Evolutionary conservation across 2,888 invertebrate species (phyloP).

Genomic region (Aplocera efformata): DNA sequence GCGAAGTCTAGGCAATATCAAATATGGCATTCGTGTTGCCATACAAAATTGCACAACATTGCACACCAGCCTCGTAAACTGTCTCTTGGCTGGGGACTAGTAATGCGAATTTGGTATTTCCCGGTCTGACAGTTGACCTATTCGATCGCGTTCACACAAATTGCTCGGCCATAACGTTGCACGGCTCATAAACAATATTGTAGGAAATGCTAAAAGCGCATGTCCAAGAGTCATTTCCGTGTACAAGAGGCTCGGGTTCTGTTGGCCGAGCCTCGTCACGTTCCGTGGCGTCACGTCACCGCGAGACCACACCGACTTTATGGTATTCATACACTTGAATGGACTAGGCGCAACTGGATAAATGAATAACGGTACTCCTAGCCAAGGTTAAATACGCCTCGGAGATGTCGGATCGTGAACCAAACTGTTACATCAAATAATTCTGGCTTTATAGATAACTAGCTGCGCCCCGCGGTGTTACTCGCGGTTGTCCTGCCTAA

Average conservation of each 20-base stretch:
- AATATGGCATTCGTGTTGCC: constrained; percentile 1
- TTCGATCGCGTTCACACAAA: constrained; percentile 19
- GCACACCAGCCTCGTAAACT: constrained; percentile 11
- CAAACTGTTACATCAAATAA: constrained; percentile 8
- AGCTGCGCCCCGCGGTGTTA: too few relatives aligned
- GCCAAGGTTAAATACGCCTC: constrained; percentile 23
- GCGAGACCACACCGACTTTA: constrained; percentile 10
- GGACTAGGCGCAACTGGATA: constrained; percentile 27
- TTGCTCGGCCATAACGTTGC: constrained; percentile 10
- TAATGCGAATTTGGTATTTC: constrained; percentile 10
- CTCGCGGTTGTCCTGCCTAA: too few relatives aligned
- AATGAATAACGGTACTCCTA: constrained; percentile 27
- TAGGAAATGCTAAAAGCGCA: constrained; percentile 27
- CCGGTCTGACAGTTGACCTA: constrained; percentile 17
- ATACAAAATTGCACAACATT: constrained; percentile 9
- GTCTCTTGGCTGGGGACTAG: constrained; percentile 1
- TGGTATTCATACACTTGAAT: constrained; percentile 34
- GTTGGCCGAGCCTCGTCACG: constrained; percentile 14
- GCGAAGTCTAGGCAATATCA: not conserved
- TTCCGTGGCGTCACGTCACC: constrained; percentile 31
- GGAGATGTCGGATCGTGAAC: constrained; percentile 19
- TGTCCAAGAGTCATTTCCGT: constrained; percentile 35
- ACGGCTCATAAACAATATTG: constrained; percentile 19
- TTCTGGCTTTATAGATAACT: not conserved
- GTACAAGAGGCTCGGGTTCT: constrained; percentile 23